Evolutionary conservation across 2,888 invertebrate species (phyloP).

Genomic region (Parapristionchus giblindavisi): DNA sequence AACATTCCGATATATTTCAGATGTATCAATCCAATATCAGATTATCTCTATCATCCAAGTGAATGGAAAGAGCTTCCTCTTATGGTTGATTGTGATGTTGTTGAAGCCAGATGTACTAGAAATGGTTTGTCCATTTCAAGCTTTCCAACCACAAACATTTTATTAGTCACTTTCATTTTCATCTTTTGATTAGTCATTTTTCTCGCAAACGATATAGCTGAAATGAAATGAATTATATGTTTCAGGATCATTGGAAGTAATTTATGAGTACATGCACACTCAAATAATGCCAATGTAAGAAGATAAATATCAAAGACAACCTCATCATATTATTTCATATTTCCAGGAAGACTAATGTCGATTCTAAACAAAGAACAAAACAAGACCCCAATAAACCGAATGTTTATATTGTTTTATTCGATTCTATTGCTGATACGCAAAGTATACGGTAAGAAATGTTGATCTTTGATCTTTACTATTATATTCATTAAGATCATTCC

Average conservation of each 20-base stretch:
- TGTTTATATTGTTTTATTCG: conserved; percentile 34
- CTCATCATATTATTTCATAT: no score
- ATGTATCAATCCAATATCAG: conserved; percentile 9
- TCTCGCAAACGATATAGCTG: no score
- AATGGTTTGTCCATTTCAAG: not conserved
- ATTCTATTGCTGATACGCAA: conserved; percentile 34
- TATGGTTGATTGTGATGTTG: conserved; percentile 30
- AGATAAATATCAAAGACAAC: no score
- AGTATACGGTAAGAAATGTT: conserved; percentile 21
- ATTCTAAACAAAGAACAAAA: not conserved
- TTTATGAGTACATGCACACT: conserved; percentile 31
- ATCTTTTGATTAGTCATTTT: no score
- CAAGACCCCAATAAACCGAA: conserved; percentile 18
- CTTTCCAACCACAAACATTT: not conserved
- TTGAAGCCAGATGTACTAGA: conserved; percentile 13
- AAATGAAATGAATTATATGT: not conserved
- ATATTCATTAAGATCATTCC: not conserved
- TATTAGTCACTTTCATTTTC: no score
- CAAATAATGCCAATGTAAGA: conserved; percentile 22
- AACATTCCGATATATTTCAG: conserved; percentile 7
- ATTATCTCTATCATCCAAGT: conserved; percentile 10
- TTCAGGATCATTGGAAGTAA: conserved; percentile 1
- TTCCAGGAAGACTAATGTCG: not conserved
- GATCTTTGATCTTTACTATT: not conserved
- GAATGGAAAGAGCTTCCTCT: conserved; percentile 21